Conservation (phyloP, 2,888 invertebrate species). For the Oxystoma pomonae region DNA sequence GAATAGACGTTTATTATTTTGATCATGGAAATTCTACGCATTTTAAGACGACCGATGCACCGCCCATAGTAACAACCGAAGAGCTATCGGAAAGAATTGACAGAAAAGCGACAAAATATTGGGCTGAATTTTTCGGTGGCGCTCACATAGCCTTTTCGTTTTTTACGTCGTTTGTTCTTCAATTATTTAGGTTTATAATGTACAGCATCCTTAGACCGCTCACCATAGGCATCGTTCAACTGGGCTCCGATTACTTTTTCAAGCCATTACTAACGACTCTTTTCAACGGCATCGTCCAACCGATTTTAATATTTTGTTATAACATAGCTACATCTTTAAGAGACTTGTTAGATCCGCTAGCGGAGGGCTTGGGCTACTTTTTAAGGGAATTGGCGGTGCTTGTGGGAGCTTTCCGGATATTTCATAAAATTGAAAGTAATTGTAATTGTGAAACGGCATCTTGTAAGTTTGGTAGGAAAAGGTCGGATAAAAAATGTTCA, state of each 20-base stretch:
- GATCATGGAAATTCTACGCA: conserved; percentile 65
- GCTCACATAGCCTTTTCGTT: conserved; percentile 59
- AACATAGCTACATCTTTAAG: conserved; percentile 59
- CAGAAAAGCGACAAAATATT: conserved; percentile 57
- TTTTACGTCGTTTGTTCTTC: conserved; percentile 57
- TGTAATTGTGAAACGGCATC: conserved; percentile 3
- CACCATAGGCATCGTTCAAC: conserved; percentile 57
- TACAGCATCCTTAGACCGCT: conserved; percentile 57
- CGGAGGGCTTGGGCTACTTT: conserved; percentile 54
- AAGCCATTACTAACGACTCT: conserved; percentile 62
- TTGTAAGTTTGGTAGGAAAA: conserved; percentile 11
- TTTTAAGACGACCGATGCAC: conserved; percentile 59
- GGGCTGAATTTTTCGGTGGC: conserved; percentile 64
- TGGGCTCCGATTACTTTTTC: conserved; percentile 62
- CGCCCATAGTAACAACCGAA: conserved; percentile 56
- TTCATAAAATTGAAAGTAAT: conserved; percentile 44
- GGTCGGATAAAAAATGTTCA: background rate
- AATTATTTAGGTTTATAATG: conserved; percentile 55
- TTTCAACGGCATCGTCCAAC: conserved; percentile 65
- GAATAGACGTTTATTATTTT: conserved; percentile 64
- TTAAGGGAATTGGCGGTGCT: conserved; percentile 48
- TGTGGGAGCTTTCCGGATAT: conserved; percentile 48
- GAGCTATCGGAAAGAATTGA: conserved; percentile 57
- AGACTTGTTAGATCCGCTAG: conserved; percentile 59
- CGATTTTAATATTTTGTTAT: conserved; percentile 60